phyloP scores from a whole-genome alignment of 1,140 invertebrate species.

The Drosophila grimshawi region DNA sequence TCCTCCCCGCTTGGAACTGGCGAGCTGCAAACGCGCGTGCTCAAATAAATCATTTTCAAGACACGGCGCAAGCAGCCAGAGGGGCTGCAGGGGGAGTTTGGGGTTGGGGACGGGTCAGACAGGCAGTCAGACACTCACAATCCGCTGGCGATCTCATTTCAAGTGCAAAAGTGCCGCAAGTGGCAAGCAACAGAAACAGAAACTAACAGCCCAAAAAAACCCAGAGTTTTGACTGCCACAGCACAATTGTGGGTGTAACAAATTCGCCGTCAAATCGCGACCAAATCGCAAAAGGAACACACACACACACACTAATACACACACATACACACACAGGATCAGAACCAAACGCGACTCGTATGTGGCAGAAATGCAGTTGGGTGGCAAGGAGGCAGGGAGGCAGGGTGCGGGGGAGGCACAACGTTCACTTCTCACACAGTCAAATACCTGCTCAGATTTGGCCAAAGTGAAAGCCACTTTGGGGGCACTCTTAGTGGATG shows the following conservation, averaged over 20 bases:
- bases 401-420: background rate
- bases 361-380: constrained; percentile 27
- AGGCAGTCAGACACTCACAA: constrained; percentile 24
- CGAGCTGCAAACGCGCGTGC: constrained; percentile 71
- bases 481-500: background rate
- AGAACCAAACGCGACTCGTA: constrained; percentile 25
- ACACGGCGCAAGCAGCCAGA: constrained; percentile 45
- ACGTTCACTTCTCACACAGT: constrained; percentile 38
- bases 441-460: background rate
- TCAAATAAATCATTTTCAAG: constrained; percentile 83
- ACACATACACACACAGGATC: constrained; percentile 29
- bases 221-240: constrained; percentile 36
- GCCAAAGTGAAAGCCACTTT: constrained; percentile 48
- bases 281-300: constrained; percentile 46
- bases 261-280: constrained; percentile 53
- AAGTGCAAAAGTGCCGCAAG: constrained; percentile 81
- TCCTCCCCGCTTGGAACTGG: constrained; percentile 16
- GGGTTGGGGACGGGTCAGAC: background rate
- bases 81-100: background rate
- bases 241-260: constrained; percentile 76
- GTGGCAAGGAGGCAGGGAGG: background rate
- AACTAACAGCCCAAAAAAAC: constrained; percentile 15
- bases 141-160: constrained; percentile 74
- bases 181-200: constrained; percentile 34
- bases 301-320: constrained; percentile 6